Percentiles rank a stretch among this genome's conserved stretches.
Evolutionary conservation across 2,888 invertebrate genomes (phyloP).

Genomic region (Bembecia ichneumoniformis): DNA sequence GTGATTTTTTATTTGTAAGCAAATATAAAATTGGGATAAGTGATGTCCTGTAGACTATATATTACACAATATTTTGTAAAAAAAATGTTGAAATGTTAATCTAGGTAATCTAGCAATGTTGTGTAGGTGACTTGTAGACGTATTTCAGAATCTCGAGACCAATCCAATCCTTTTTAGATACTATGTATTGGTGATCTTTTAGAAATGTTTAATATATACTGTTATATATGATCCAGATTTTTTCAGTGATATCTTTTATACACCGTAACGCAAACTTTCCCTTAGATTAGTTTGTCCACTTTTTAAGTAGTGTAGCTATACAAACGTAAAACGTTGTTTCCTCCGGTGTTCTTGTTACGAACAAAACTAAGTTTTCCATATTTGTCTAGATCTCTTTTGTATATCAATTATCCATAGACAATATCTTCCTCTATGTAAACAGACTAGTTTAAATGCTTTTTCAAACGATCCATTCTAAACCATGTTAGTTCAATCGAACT

Average conservation of each 20-base stretch:
- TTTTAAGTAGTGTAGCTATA: not conserved
- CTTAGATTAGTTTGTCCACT: slow-evolving; percentile 38
- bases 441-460: too few species aligned
- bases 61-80: slow-evolving; percentile 58
- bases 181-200: slow-evolving; percentile 49
- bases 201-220: slow-evolving; percentile 51
- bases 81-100: slow-evolving; percentile 50
- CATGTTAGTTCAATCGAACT: too few species aligned
- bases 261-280: slow-evolving; percentile 54
- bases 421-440: too few species aligned
- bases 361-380: too few species aligned
- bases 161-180: slow-evolving; percentile 61
- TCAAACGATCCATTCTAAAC: too few species aligned
- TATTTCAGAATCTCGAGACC: slow-evolving; percentile 66
- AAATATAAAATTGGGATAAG: too few species aligned
- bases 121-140: slow-evolving; percentile 24
- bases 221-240: slow-evolving; percentile 45
- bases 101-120: slow-evolving; percentile 38
- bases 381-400: too few species aligned
- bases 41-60: slow-evolving; percentile 15
- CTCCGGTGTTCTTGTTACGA: too few species aligned
- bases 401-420: too few species aligned
- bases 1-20: too few species aligned
- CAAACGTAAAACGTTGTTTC: too few species aligned
- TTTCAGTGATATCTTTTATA: slow-evolving; percentile 61